phyloP scores from a whole-genome alignment of 2,797 vertebrate species.

The Mareca strepera region DNA sequence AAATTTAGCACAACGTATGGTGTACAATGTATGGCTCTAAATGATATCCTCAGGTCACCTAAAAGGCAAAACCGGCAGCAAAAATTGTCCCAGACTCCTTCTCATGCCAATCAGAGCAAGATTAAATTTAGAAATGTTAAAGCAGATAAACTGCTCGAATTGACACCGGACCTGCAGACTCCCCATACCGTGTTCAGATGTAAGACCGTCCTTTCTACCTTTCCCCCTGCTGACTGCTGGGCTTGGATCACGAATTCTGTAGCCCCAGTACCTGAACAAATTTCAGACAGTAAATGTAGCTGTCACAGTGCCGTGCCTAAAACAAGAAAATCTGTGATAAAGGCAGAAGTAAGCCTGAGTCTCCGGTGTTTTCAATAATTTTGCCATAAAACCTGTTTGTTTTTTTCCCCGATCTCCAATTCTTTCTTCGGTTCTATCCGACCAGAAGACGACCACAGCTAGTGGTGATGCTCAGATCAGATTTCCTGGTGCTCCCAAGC shows the following conservation, averaged over 20 bases:
- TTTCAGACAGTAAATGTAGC: not conserved
- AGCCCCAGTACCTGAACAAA: not conserved
- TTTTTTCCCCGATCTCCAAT: not conserved
- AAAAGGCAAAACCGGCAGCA: not conserved
- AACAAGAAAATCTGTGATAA: not conserved
- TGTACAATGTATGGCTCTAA: accelerated
- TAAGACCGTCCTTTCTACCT: not conserved
- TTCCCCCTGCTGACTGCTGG: not conserved
- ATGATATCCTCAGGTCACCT: not conserved
- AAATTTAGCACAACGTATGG: not conserved
- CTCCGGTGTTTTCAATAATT: not conserved
- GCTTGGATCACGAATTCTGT: not conserved
- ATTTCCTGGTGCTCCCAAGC: not conserved
- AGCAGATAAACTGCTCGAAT: not conserved
- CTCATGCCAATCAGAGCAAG: not conserved
- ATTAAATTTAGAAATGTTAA: not conserved
- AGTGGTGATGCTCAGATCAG: not conserved
- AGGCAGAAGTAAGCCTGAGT: not conserved
- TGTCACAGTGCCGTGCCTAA: not conserved
- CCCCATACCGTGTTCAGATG: accelerated
- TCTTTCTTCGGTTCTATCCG: not conserved
- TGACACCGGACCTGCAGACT: not conserved
- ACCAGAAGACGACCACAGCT: not conserved
- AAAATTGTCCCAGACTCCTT: not conserved
- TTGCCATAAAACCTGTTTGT: not conserved